Base-by-base conservation (phyloP, 2,888 invertebrate genomes). In the Drosophila borealis region DNA sequence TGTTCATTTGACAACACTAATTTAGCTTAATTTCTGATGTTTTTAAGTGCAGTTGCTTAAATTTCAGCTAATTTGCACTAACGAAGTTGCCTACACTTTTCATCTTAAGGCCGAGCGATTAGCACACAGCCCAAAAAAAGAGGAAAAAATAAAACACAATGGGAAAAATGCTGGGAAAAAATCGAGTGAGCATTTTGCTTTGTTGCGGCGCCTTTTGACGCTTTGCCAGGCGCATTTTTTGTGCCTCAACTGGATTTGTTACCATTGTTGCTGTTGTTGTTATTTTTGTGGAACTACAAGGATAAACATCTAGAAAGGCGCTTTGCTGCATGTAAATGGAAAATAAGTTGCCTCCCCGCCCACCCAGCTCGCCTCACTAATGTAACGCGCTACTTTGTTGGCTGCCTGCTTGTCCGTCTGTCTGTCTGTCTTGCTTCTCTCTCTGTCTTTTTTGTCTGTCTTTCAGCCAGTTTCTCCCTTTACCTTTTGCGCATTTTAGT, bases 271-370 rank as follows among this genome's bases (percentile, higher is more conserved):
- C 51, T 62, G 69, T 19, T 65, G 48, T 34, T 60, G 39, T 69
- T 70, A 41, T 37, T 76, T 56, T 54, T 61, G 74, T 55, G 51
- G 65, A 67, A 74, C 80, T 77, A 88, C 72, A 73, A 71, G 87
- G 87, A 88, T 88, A 83, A 86, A 74, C 80, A 88, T 88, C 87
- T 80, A 63, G 80, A 77, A 78, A 77, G 73, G 86, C 72, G 83
- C 77, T 79, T 76, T 61, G 78, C 80, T 65, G 69, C 82, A 88
- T 80, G 80, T 68, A 86, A 83, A 88, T 81, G 75, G 64, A 53
- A 66, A 70, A 77, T 65, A 71, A 72, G 53, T 51, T 56, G 17
- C 44, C 46, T 19, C 0, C 17, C 29, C 54, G 3, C 11, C 17
- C 14, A 2, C 51, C n/a, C 13, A 17, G n/a, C 9, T n/a, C 6